Conservation (phyloP, 2,888 invertebrate species). For the Drosophila ezoana region DNA sequence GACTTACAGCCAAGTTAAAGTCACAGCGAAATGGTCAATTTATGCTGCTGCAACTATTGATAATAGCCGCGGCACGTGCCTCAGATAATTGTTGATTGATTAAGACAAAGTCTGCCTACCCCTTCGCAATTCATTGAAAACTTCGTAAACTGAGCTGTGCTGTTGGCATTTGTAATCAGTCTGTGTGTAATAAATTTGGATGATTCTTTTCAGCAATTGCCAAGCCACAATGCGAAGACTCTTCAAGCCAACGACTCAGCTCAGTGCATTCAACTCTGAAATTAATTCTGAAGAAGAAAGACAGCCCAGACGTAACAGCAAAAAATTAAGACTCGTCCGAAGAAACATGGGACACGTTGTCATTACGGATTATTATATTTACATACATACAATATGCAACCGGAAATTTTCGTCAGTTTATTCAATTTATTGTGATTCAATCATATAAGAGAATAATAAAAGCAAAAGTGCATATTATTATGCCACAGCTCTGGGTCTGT, state of each 20-base stretch:
- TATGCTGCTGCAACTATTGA: constrained; percentile 26
- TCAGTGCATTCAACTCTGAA: constrained; percentile 70
- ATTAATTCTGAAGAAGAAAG: constrained; percentile 35
- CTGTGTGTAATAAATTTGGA: constrained; percentile 28
- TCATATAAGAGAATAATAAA: constrained; percentile 25
- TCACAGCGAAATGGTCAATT: constrained; percentile 1
- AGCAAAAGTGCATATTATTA: constrained; percentile 69
- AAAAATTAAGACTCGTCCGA: constrained; percentile 9
- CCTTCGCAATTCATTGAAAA: constrained; percentile 23
- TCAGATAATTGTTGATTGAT: constrained; percentile 62
- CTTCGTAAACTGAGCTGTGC: constrained; percentile 6
- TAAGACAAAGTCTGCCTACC: constrained; percentile 24
- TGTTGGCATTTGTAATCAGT: constrained; percentile 45
- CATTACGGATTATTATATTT: constrained; percentile 36
- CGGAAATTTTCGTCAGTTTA: constrained; percentile 59
- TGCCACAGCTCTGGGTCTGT: constrained; percentile 11
- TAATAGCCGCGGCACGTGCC: constrained; percentile 61
- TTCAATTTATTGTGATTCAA: constrained; percentile 41
- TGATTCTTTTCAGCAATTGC: constrained; percentile 24
- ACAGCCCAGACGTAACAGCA: constrained; percentile 2
- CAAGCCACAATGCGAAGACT: constrained; percentile 12
- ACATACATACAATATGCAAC: constrained; percentile 35
- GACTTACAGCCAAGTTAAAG: neutral
- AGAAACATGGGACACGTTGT: constrained; percentile 18
- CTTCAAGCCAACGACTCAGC: constrained; percentile 37